Evolutionary conservation across 2,797 vertebrate genomes (phyloP), one percentile per base, ranked within the genome.

Genomic region (Bryconaethiops microstoma): DNA sequence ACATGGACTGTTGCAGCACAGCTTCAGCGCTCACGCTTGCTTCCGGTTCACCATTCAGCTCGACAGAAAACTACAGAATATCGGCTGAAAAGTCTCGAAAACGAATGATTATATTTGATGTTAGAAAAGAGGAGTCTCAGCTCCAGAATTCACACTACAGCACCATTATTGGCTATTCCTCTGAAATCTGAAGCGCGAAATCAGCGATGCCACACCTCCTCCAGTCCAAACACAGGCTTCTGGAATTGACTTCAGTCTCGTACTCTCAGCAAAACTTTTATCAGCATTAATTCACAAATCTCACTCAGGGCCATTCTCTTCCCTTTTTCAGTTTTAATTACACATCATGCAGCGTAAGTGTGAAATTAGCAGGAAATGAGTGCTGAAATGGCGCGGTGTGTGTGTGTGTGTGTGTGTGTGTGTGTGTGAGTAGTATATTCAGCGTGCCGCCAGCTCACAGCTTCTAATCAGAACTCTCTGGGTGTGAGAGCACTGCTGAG

Each of bases 401-500:
- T 23, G 35, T 65, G 60, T 55, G 67, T 74, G 72, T 29, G 73
- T 50, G 48, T 50, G 48, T 52, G 69, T 57, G 68, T 25, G 21
- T 21, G 39, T 35, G 25, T 39, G 69, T n/a, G 64, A 72, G 70
- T 29, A 67, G 62, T 29, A 52, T 35, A 40, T 39, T 48, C 39
- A 73, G 78, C 70, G 29, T 48, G 62, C 17, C 42, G 39, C 39
- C 60, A 40, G 42, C 74, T 74, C 78, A 74, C 67, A 25, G 72
- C 60, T 68, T 48, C 75, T 75, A 82, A 78, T 84, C 82, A 86
- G 35, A 55, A 65, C 77, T 77, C 79, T 39, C 68, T 57, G 69
- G 72, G 69, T 78, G 81, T 78, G 81, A 82, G 57, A 78, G 68
- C 74, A 82, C 73, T 72, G 68, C 72, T 19, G 42, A 74, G 69